These are phyloP conservation scores for Tenthredo scrophulariae DNA, from an alignment of 2,888 invertebrate genomes.

Conservation along the genomic window DNA sequence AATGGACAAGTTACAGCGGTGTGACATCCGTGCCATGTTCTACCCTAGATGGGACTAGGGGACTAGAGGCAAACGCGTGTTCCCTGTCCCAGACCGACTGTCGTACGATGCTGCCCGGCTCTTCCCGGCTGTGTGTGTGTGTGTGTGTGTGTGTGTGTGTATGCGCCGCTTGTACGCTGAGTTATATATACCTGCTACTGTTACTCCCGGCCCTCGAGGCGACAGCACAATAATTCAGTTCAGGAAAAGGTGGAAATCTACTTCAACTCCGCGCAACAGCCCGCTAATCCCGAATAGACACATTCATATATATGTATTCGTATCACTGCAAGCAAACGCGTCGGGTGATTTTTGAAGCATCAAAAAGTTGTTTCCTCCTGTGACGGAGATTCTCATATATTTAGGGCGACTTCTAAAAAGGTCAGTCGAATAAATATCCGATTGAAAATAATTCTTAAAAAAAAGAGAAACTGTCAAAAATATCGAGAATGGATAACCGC, in stretches of 20 bases:
- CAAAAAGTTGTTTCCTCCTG: too few relatives aligned
- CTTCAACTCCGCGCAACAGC: not conserved
- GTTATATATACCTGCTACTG: conserved; percentile 9
- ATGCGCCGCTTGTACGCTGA: not conserved
- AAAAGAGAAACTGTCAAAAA: not conserved
- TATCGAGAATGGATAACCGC: not conserved
- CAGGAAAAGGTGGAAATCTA: not conserved
- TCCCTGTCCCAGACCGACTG: conserved; percentile 47
- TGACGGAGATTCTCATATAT: not conserved
- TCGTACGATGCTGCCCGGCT: not conserved
- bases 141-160: conserved; percentile 1
- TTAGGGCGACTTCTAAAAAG: not conserved
- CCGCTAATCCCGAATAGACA: not conserved
- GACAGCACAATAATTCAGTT: conserved; percentile 3
- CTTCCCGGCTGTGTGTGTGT: not conserved
- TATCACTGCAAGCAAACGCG: not conserved
- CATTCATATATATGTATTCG: too few relatives aligned
- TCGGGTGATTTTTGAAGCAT: too few relatives aligned
- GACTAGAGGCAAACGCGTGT: conserved; percentile 56
- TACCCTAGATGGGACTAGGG: conserved; percentile 54
- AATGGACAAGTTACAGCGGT: conserved; percentile 40
- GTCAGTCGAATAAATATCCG: not conserved
- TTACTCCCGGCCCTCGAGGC: not conserved
- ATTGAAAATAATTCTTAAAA: not conserved
- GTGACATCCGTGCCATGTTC: conserved; percentile 59